Evolutionary conservation across 2,888 invertebrate genomes (phyloP).

Genomic region (Napeogenes sylphis): DNA sequence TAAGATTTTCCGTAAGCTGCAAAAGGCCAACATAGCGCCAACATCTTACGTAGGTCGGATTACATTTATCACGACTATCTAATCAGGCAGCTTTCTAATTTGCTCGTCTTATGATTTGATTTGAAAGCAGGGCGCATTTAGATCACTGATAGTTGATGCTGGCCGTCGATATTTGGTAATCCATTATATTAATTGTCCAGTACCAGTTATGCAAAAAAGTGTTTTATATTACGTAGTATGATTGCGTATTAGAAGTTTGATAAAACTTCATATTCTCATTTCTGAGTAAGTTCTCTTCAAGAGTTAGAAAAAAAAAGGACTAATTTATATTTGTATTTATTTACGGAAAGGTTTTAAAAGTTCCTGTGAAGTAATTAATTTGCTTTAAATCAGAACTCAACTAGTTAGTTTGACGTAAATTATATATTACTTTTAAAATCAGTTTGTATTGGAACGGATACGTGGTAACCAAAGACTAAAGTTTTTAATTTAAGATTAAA

Average conservation of each 20-base stretch:
- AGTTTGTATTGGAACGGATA: too few relatives aligned
- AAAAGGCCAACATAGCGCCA: not conserved
- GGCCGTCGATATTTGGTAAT: conserved; percentile 22
- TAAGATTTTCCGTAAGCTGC: too few relatives aligned
- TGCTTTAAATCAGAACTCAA: too few relatives aligned
- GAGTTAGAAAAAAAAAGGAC: too few relatives aligned
- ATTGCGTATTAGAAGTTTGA: not conserved
- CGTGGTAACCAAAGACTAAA: too few relatives aligned
- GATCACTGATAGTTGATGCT: conserved; percentile 9
- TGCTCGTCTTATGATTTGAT: conserved; percentile 34
- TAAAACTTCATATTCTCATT: not conserved
- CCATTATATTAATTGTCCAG: conserved; percentile 9
- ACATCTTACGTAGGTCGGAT: not conserved
- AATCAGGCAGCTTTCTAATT: conserved; percentile 40
- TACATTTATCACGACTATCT: conserved; percentile 16
- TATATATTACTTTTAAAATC: too few relatives aligned
- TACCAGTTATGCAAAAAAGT: not conserved
- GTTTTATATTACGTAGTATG: not conserved
- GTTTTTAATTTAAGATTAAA: too few relatives aligned
- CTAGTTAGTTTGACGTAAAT: too few relatives aligned
- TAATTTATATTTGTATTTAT: too few relatives aligned
- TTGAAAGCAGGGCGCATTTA: conserved; percentile 19
- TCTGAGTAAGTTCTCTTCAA: too few relatives aligned
- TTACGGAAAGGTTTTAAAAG: too few relatives aligned
- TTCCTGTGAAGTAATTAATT: too few relatives aligned